phyloP scores from a whole-genome alignment of 2,888 invertebrate genomes.

The Drosophila mayaguana region DNA sequence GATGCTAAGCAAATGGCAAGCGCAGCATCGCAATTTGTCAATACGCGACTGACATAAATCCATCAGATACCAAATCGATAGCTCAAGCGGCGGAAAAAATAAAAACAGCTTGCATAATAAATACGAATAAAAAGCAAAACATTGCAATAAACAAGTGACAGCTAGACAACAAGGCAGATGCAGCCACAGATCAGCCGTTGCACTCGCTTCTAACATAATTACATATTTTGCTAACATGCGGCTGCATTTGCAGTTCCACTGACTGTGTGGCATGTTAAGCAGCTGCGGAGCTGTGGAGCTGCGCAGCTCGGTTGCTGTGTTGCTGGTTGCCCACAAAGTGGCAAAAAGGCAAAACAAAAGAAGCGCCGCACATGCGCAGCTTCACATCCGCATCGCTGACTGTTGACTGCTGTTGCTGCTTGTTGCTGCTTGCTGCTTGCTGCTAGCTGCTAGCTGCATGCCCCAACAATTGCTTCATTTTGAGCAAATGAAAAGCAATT shows the following conservation, averaged over 20 bases:
- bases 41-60: constrained; percentile 71
- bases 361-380: constrained; percentile 71
- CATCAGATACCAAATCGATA: constrained; percentile 66
- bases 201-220: constrained; percentile 74
- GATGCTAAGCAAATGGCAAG: constrained; percentile 21
- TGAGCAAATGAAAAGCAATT: constrained; percentile 77
- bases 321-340: constrained; percentile 57
- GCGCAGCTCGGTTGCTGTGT: constrained; percentile 19
- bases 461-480: constrained; percentile 75
- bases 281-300: constrained; percentile 41
- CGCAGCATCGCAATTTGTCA: constrained; percentile 69
- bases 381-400: constrained; percentile 74
- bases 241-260: constrained; percentile 37
- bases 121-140: constrained; percentile 61
- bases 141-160: constrained; percentile 51
- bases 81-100: constrained; percentile 16
- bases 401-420: constrained; percentile 26
- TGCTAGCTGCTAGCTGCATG: constrained; percentile 13
- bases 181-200: constrained; percentile 29
- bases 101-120: constrained; percentile 66
- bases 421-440: constrained; percentile 10
- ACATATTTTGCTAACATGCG: constrained; percentile 66
- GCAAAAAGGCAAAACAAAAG: constrained; percentile 73
- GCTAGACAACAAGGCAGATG: constrained; percentile 10
- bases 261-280: constrained; percentile 73